Evolutionary conservation across 2,888 invertebrate genomes (phyloP).

Genomic region (Sialis lutaria): DNA sequence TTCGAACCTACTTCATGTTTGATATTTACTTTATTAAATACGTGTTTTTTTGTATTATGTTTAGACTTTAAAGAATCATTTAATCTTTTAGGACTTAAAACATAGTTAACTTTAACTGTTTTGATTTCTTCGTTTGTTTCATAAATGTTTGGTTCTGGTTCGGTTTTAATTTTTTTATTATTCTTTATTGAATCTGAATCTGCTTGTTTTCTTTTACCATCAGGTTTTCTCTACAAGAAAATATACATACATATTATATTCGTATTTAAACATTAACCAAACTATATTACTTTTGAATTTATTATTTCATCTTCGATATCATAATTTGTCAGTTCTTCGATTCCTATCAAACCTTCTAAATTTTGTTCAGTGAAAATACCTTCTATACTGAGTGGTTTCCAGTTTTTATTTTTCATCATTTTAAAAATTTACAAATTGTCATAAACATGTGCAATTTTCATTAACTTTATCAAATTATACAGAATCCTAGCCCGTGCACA

Average conservation of each 20-base stretch:
- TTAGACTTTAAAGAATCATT: background rate
- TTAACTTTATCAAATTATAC: too few relatives aligned
- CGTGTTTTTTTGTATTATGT: conserved; percentile 5
- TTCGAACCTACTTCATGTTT: conserved; percentile 7
- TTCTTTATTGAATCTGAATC: too few relatives aligned
- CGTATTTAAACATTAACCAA: too few relatives aligned
- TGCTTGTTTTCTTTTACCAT: too few relatives aligned
- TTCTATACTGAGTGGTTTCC: conserved; percentile 49
- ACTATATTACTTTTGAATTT: too few relatives aligned
- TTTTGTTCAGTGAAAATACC: conserved; percentile 30
- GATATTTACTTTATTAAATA: conserved; percentile 7
- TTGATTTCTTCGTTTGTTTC: conserved; percentile 3
- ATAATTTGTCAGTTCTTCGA: conserved; percentile 63
- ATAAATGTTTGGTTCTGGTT: conserved; percentile 9
- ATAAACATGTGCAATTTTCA: too few relatives aligned
- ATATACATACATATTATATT: too few relatives aligned
- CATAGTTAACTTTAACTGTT: background rate
- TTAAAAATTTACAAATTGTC: too few relatives aligned
- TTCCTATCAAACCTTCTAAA: conserved; percentile 53
- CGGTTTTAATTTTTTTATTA: conserved; percentile 11
- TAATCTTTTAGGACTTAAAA: background rate
- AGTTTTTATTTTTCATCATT: conserved; percentile 19
- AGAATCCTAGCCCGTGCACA: too few relatives aligned
- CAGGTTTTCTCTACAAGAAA: too few relatives aligned
- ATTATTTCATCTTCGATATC: conserved; percentile 23